Conservation (phyloP, 2,797 vertebrate genomes). For the Esox lucius region DNA sequence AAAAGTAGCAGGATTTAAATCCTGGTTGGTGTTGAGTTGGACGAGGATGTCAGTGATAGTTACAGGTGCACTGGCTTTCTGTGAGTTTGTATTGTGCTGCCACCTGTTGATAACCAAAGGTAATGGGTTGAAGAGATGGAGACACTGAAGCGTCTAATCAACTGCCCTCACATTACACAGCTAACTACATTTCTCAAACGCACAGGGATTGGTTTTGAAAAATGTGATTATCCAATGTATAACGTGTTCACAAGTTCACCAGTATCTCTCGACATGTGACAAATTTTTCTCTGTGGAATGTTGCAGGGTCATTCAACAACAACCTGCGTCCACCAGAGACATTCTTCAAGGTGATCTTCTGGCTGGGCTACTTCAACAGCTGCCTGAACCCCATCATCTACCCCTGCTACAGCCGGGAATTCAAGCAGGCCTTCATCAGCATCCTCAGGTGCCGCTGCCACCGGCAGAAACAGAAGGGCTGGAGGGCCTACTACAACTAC, state of each 20-base stretch:
- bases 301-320: constrained; percentile 83
- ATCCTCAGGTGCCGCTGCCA: constrained; percentile 71
- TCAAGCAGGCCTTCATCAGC: constrained; percentile 75
- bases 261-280: not conserved
- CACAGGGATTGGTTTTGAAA: no score
- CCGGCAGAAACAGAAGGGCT: constrained; percentile 70
- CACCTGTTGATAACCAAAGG: constrained; percentile 39
- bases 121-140: constrained; percentile 6
- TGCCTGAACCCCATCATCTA: constrained; percentile 96
- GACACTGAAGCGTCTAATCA: no score
- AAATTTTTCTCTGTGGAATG: not conserved
- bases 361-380: constrained; percentile 97
- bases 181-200: no score
- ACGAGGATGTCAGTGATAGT: not conserved
- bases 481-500: constrained; percentile 80
- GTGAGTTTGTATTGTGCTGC: constrained; percentile 27
- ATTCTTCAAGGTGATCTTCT: constrained; percentile 91
- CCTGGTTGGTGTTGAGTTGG: not conserved
- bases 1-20: not conserved
- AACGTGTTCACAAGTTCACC: not conserved
- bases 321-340: constrained; percentile 82
- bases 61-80: not conserved
- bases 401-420: constrained; percentile 93
- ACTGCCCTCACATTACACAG: no score
- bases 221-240: not conserved